Evolutionary conservation across 1,140 invertebrate genomes (phyloP).

Genomic region (Telenomus remus): DNA sequence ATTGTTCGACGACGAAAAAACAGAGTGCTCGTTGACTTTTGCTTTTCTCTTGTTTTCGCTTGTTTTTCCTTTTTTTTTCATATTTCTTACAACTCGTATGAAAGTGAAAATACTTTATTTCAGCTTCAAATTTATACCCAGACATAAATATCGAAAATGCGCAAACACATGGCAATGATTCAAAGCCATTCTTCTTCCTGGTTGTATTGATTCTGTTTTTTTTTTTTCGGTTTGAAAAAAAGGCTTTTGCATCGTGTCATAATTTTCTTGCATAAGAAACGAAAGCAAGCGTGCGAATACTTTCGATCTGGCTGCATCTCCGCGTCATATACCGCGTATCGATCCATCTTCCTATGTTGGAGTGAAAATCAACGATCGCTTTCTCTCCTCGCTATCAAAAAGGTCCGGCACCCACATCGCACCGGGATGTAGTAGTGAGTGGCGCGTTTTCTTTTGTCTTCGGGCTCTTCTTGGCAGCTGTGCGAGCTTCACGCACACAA

Average conservation of each 20-base stretch:
- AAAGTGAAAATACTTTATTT: too few relatives aligned
- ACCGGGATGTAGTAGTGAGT: constrained; percentile 1
- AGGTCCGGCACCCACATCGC: constrained; percentile 36
- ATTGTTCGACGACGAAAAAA: too few relatives aligned
- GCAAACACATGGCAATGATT: too few relatives aligned
- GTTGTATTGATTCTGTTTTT: too few relatives aligned
- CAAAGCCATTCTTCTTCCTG: too few relatives aligned
- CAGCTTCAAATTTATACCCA: too few relatives aligned
- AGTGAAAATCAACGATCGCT: constrained; percentile 23
- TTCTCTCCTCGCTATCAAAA: constrained; percentile 9
- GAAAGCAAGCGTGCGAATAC: constrained; percentile 3
- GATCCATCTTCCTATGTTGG: constrained; percentile 42
- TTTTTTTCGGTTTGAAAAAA: too few relatives aligned
- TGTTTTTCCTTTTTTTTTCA: too few relatives aligned
- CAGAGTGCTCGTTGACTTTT: too few relatives aligned
- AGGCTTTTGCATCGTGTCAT: neutral
- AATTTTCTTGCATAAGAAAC: constrained; percentile 1
- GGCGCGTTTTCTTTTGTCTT: constrained; percentile 43
- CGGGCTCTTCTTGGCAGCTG: constrained; percentile 16
- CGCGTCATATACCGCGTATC: constrained; percentile 30
- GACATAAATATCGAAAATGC: too few relatives aligned
- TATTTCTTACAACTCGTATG: too few relatives aligned
- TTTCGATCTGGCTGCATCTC: constrained; percentile 3
- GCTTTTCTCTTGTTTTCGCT: too few relatives aligned
- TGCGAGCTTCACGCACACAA: constrained; percentile 9